A percentile compares a stretch with the other conserved stretches of the same genome.
Evolutionary conservation across 2,113 vertebrate species (phyloP).

Genomic region (Triplophysa siluroides): DNA sequence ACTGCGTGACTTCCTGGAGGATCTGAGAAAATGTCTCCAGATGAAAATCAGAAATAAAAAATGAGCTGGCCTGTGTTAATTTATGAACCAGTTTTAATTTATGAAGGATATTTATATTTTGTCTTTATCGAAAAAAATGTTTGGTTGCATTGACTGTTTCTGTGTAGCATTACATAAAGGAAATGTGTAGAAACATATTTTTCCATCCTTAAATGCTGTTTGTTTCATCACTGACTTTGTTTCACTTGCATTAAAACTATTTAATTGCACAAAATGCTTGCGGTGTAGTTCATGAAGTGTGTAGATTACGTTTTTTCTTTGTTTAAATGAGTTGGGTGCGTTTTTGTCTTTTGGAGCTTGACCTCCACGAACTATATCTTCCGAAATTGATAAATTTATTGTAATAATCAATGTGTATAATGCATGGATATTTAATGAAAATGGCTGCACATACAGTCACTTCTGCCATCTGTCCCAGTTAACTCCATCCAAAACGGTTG

Average conservation of each 20-base stretch:
- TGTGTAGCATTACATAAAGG: background rate
- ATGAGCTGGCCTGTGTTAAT: background rate
- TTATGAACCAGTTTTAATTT: conserved; percentile 25
- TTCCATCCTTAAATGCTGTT: background rate
- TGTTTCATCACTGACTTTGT: background rate
- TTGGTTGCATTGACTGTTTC: background rate
- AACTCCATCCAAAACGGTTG: too few relatives aligned
- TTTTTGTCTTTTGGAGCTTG: too few relatives aligned
- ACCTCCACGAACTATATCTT: too few relatives aligned
- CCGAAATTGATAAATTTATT: too few relatives aligned
- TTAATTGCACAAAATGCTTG: too few relatives aligned
- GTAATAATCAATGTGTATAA: too few relatives aligned
- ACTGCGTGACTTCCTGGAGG: background rate
- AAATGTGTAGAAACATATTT: background rate
- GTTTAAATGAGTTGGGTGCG: too few relatives aligned
- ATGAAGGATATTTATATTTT: conserved; percentile 25
- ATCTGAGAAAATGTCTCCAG: background rate
- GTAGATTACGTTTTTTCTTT: too few relatives aligned
- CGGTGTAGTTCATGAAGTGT: too few relatives aligned
- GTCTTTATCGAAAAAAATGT: background rate
- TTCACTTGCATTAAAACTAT: background rate
- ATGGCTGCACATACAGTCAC: too few relatives aligned
- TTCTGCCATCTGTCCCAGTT: too few relatives aligned
- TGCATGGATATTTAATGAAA: too few relatives aligned
- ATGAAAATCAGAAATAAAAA: background rate